Conservation (phyloP, 2,888 invertebrate genomes). For the Adela reaumurella region DNA sequence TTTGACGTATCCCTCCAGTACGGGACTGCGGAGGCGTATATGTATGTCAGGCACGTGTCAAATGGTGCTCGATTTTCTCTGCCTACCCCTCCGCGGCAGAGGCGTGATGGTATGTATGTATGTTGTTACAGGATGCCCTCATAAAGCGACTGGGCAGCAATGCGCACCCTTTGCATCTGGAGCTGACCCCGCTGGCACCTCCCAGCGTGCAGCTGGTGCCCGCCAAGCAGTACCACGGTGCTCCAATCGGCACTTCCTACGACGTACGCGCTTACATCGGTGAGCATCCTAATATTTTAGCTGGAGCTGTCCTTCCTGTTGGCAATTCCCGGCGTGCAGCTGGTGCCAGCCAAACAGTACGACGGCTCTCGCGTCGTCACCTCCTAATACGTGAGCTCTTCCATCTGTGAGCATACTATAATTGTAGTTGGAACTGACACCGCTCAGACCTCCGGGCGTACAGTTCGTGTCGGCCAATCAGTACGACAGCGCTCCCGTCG, state of each 20-base stretch:
- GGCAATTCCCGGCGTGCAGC: slow-evolving; percentile 87
- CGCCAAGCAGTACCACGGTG: slow-evolving; percentile 86
- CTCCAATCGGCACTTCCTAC: slow-evolving; percentile 88
- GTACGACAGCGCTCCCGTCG: no score
- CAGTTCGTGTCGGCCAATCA: no score
- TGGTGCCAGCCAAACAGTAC: slow-evolving; percentile 88
- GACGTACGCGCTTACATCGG: slow-evolving; percentile 84
- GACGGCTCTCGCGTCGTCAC: slow-evolving; percentile 89
- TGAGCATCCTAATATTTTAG: slow-evolving; percentile 77
- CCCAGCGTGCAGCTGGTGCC: slow-evolving; percentile 88
- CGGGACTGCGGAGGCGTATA: no score
- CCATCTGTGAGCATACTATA: slow-evolving; percentile 80
- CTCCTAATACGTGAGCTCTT: slow-evolving; percentile 84
- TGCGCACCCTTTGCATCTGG: slow-evolving; percentile 77
- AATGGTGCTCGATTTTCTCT: no score
- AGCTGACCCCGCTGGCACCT: slow-evolving; percentile 80
- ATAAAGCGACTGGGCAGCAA: slow-evolving; percentile 73
- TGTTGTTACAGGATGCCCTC: slow-evolving; percentile 69
- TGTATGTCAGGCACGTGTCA: no score
- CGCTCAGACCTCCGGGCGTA: no score
- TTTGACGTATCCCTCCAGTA: no score
- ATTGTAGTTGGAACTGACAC: no score
- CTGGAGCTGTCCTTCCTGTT: slow-evolving; percentile 77
- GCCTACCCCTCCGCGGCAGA: no score
- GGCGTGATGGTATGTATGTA: no score